Percentiles rank a stretch among this genome's conserved stretches.
phyloP scores from a whole-genome alignment of 2,113 vertebrate genomes.

The Hipposideros armiger region DNA sequence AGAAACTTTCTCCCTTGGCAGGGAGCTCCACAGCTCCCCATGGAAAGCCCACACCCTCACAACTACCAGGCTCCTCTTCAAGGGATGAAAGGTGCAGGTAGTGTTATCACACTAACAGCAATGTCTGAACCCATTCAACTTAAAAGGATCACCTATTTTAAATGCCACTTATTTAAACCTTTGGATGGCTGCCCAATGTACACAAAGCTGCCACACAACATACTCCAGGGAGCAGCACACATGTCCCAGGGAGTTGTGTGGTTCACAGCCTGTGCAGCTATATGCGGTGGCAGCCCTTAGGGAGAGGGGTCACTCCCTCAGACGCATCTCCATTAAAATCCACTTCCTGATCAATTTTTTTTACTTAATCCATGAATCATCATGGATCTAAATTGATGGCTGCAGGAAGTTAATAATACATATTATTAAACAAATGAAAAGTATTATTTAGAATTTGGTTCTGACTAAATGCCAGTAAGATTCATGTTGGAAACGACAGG shows the following conservation, averaged over 20 bases:
- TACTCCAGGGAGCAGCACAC: not conserved
- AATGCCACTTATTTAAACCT: not conserved
- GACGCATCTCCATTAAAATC: not conserved
- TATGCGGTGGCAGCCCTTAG: rapidly evolving
- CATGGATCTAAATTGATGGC: not conserved
- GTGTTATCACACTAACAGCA: not conserved
- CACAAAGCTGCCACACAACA: not conserved
- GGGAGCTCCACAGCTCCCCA: not conserved
- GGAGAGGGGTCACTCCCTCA: not conserved
- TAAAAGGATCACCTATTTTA: not conserved
- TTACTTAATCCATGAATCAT: not conserved
- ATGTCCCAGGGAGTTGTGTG: rapidly evolving
- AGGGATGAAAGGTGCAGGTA: not conserved
- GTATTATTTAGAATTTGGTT: slow-evolving; percentile 28
- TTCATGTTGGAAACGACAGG: not conserved
- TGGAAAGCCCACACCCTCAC: not conserved
- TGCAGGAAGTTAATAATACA: not conserved
- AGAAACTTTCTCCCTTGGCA: not conserved
- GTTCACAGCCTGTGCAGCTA: not conserved
- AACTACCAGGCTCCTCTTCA: not conserved
- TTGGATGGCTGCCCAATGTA: not conserved
- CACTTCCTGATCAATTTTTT: not conserved
- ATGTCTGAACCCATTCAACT: not conserved
- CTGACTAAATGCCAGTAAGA: not conserved
- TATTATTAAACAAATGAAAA: slow-evolving; percentile 3